Conservation (phyloP, 2,113 vertebrate genomes). For the Phaethon lepturus region DNA sequence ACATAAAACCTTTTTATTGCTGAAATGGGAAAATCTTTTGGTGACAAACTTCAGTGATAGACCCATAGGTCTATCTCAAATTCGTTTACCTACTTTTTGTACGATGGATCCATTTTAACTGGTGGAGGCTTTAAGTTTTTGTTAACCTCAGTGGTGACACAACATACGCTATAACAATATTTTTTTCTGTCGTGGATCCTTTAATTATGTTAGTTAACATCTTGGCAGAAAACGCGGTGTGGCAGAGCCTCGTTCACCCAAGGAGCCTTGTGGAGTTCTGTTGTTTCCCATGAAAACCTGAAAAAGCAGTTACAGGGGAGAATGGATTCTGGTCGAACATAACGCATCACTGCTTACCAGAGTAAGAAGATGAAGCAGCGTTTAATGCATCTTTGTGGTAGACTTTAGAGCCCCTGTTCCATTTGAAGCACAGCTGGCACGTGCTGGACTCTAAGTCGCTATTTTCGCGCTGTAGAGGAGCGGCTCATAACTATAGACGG, state of each 20-base stretch:
- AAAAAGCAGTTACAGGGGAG: not conserved
- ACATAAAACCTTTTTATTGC: not conserved
- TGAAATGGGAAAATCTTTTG: not conserved
- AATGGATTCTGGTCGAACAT: not conserved
- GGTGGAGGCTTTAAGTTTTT: not conserved
- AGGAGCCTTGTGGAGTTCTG: not conserved
- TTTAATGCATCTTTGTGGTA: not conserved
- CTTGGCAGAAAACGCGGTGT: not conserved
- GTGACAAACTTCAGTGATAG: not conserved
- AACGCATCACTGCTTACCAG: not conserved
- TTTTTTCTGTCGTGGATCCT: not conserved
- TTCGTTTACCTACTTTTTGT: not conserved
- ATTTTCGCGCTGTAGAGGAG: not conserved
- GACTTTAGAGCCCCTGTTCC: not conserved
- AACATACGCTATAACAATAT: not conserved
- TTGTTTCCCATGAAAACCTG: not conserved
- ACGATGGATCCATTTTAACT: not conserved
- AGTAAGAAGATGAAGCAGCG: not conserved
- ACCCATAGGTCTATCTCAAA: not conserved
- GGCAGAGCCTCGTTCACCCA: not conserved
- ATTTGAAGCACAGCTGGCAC: not conserved
- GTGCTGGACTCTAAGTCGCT: not conserved
- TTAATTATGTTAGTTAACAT: not conserved
- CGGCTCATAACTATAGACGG: not conserved
- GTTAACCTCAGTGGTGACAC: not conserved